These are phyloP conservation scores for Odontocolon sp. DNA, from an alignment of 2,888 invertebrate species.

Conservation along the genomic window DNA sequence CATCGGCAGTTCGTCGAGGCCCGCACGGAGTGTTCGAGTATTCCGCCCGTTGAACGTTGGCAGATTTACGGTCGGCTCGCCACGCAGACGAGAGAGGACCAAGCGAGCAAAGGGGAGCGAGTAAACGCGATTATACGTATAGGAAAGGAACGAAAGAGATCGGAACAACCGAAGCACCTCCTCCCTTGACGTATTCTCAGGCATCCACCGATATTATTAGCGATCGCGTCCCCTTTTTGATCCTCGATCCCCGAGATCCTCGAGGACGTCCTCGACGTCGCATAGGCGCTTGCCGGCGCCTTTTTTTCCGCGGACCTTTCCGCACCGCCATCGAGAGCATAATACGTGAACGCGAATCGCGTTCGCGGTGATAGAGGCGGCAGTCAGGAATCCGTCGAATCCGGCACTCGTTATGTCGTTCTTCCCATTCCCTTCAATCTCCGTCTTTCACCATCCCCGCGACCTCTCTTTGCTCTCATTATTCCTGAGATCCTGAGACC, in stretches of 20 bases:
- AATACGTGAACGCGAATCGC: constrained; percentile 58
- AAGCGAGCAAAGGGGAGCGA: constrained; percentile 29
- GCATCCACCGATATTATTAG: constrained; percentile 80
- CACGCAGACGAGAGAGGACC: constrained; percentile 73
- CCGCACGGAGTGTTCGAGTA: constrained; percentile 69
- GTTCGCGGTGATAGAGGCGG: constrained; percentile 56
- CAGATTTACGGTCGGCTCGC: constrained; percentile 79
- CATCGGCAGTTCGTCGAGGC: constrained; percentile 53
- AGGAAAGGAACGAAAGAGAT: constrained; percentile 36
- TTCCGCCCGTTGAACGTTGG: constrained; percentile 75
- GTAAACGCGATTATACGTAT: constrained; percentile 43
- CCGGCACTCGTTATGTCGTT: constrained; percentile 59
- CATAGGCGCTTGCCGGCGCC: constrained; percentile 41
- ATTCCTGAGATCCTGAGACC: constrained; percentile 1
- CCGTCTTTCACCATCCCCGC: not conserved
- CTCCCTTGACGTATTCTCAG: constrained; percentile 77
- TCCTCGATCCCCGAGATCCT: constrained; percentile 60
- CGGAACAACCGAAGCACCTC: constrained; percentile 45
- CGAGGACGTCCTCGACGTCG: constrained; percentile 41
- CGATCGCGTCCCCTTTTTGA: constrained; percentile 78
- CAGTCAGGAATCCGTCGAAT: constrained; percentile 63
- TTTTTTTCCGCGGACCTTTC: constrained; percentile 34
- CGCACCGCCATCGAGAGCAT: constrained; percentile 52
- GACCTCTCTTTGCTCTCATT: constrained; percentile 26
- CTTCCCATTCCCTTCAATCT: constrained; percentile 17